phyloP scores from a whole-genome alignment of 2,113 vertebrate genomes.

The Sturnira hondurensis region DNA sequence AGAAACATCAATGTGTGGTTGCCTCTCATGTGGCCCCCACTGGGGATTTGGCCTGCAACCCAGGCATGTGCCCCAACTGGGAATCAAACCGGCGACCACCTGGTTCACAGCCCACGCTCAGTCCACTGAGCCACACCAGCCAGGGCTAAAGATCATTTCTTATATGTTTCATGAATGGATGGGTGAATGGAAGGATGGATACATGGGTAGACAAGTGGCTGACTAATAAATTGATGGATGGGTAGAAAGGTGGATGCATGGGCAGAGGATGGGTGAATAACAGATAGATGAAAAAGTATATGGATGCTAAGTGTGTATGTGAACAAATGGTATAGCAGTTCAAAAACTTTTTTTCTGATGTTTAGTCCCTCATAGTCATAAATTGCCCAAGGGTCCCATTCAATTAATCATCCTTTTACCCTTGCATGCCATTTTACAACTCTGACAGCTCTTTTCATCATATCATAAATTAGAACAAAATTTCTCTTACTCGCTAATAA shows the following conservation, averaged over 20 bases:
- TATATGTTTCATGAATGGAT: background rate
- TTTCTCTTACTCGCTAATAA: slow-evolving; percentile 22
- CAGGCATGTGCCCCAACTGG: too few species aligned
- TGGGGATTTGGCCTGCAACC: too few species aligned
- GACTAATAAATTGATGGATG: background rate
- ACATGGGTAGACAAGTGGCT: background rate
- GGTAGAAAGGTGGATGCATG: background rate
- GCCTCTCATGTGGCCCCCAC: too few species aligned
- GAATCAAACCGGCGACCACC: too few species aligned
- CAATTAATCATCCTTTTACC: slow-evolving; percentile 50
- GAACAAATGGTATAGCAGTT: slow-evolving; percentile 16
- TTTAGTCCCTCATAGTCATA: slow-evolving; percentile 28
- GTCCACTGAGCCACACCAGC: too few species aligned
- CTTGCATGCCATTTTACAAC: slow-evolving; percentile 49
- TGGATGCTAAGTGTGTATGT: background rate
- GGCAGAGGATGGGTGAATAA: background rate
- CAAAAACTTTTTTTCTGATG: slow-evolving; percentile 5
- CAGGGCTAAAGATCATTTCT: background rate
- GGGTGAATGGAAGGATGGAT: background rate
- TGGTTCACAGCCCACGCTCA: too few species aligned
- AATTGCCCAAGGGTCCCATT: slow-evolving; percentile 50
- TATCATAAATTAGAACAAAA: slow-evolving; percentile 47
- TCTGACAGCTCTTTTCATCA: slow-evolving; percentile 30
- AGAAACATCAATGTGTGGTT: too few species aligned
- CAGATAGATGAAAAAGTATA: background rate